Conservation (phyloP, 2,888 invertebrate genomes). For the Pyrocoelia pectoralis region DNA sequence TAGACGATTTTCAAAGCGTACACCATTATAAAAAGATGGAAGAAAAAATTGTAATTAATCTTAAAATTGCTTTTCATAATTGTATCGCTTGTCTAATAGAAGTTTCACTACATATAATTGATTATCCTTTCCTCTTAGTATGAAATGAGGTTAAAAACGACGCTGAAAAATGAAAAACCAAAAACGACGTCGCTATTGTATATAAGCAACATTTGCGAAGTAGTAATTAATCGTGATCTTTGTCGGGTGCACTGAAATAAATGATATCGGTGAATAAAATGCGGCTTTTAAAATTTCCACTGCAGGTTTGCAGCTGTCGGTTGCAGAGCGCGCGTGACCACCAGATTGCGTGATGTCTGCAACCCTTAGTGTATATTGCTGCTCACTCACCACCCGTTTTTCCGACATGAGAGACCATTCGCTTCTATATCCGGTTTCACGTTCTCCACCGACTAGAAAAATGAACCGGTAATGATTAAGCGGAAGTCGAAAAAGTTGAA, state of each 20-base stretch:
- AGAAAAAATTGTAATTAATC: too few species aligned
- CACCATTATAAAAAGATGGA: too few species aligned
- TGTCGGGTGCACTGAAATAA: constrained; percentile 20
- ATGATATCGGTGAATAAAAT: constrained; percentile 27
- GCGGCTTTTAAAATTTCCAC: constrained; percentile 29
- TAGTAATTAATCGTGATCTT: constrained; percentile 31
- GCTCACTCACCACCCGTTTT: constrained; percentile 37
- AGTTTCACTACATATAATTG: too few species aligned
- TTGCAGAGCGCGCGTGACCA: constrained; percentile 31
- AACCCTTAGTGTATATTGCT: constrained; percentile 29
- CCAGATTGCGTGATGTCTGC: constrained; percentile 23
- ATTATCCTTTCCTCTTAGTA: too few species aligned
- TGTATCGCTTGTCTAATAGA: too few species aligned
- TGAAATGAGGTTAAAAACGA: too few species aligned
- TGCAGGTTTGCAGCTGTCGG: constrained; percentile 26
- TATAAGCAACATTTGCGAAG: not conserved
- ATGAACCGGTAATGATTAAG: constrained; percentile 18
- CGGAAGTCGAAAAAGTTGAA: not conserved
- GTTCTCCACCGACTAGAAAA: constrained; percentile 13
- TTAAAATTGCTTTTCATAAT: too few species aligned
- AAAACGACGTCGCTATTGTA: not conserved
- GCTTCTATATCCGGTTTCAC: constrained; percentile 34
- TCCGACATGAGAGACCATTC: constrained; percentile 36
- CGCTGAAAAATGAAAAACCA: not conserved
- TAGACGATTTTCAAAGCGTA: too few species aligned